A percentile compares a stretch with the other conserved stretches of the same genome.
Conservation (phyloP, 2,888 invertebrate species). For the Argynnis bischoffii region DNA sequence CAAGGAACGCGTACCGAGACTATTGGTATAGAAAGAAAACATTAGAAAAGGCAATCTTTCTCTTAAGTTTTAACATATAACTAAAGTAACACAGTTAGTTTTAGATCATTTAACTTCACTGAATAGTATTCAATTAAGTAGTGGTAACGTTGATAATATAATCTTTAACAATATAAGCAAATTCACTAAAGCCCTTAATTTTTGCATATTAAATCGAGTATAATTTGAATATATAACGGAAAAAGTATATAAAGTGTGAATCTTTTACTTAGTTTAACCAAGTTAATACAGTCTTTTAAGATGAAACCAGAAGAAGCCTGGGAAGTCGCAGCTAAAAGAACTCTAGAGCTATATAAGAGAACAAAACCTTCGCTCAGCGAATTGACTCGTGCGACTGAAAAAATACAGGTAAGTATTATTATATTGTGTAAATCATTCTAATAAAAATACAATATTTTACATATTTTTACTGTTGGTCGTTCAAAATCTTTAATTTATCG, state of each 20-base stretch:
- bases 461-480: not conserved
- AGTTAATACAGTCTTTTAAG: constrained; percentile 49
- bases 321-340: constrained; percentile 68
- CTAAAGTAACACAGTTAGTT: not conserved
- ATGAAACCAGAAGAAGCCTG: constrained; percentile 60
- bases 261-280: no score
- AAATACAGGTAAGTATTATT: constrained; percentile 58
- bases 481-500: no score
- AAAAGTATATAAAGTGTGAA: no score
- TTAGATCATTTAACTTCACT: no score
- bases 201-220: no score
- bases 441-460: not conserved
- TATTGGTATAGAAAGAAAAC: constrained; percentile 70
- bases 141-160: no score
- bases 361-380: constrained; percentile 67
- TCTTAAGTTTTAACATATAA: not conserved
- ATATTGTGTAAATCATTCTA: not conserved
- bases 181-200: no score
- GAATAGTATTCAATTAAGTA: no score
- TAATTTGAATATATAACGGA: no score
- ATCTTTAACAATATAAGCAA: no score
- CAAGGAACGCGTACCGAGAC: constrained; percentile 68
- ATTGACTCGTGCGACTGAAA: constrained; percentile 61
- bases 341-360: constrained; percentile 65
- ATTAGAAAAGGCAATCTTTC: constrained; percentile 46